phyloP scores from a whole-genome alignment of 2,113 vertebrate species.

The Nycticryphes semicollaris region DNA sequence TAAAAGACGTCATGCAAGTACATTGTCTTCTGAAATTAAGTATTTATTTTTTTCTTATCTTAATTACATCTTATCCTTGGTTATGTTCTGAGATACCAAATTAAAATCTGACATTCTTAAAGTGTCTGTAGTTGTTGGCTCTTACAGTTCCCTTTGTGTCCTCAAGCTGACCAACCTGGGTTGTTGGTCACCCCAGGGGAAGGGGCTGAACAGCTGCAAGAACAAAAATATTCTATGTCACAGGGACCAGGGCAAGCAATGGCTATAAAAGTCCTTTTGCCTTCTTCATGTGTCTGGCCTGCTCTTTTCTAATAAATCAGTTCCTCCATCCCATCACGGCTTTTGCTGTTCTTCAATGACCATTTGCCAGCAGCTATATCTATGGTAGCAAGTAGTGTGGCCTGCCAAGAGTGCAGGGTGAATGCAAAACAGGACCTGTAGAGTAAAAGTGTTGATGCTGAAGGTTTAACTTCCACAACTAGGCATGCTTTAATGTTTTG shows the following conservation, averaged over 20 bases:
- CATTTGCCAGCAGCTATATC: background rate
- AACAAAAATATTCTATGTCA: background rate
- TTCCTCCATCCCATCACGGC: background rate
- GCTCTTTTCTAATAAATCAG: background rate
- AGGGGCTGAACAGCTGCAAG: background rate
- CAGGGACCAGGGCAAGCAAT: background rate
- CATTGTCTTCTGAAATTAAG: constrained; percentile 37
- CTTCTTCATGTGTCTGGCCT: background rate
- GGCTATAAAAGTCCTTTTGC: background rate
- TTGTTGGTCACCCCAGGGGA: background rate
- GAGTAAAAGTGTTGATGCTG: background rate
- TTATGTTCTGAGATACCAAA: constrained; percentile 10
- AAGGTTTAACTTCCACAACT: background rate
- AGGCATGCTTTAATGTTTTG: background rate
- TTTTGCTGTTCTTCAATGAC: background rate
- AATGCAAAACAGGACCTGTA: background rate
- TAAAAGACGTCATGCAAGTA: background rate
- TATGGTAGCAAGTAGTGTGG: background rate
- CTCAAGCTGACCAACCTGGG: background rate
- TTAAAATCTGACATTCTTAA: constrained; percentile 4
- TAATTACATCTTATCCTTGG: constrained; percentile 12
- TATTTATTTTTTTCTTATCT: constrained; percentile 50
- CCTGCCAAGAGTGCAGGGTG: background rate
- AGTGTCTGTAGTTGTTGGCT: background rate
- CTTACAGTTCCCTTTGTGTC: background rate